A percentile compares a stretch with the other conserved stretches of the same genome.
These are phyloP conservation scores for Automeris io DNA, from an alignment of 2,888 invertebrate genomes.

Conservation along the genomic window DNA sequence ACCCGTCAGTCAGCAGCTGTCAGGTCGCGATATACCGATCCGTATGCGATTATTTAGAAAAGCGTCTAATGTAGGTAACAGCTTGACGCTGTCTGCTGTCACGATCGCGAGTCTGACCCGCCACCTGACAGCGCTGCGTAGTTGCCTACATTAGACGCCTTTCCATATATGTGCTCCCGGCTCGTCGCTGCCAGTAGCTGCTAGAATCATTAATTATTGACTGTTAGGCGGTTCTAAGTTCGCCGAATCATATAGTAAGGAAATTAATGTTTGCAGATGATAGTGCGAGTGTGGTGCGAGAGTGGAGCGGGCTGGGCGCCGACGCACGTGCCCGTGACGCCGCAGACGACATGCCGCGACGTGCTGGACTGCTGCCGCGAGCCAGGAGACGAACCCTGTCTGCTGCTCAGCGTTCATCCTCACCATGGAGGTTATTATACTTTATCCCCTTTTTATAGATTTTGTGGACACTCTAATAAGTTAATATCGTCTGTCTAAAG, in stretches of 20 bases:
- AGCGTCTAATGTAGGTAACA: too few species aligned
- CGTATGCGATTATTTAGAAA: too few species aligned
- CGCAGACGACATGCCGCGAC: conserved; percentile 79
- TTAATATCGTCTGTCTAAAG: neutral
- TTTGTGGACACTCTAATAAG: neutral
- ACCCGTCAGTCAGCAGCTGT: too few species aligned
- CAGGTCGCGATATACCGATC: too few species aligned
- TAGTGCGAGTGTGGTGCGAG: conserved; percentile 81
- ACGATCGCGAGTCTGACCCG: too few species aligned
- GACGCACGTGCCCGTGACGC: conserved; percentile 80
- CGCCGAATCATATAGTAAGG: neutral
- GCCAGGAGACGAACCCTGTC: conserved; percentile 80
- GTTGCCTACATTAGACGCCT: too few species aligned
- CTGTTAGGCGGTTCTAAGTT: too few species aligned
- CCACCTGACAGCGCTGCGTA: too few species aligned
- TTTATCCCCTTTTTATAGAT: neutral
- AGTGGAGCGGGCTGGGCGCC: conserved; percentile 70
- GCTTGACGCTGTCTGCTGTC: too few species aligned
- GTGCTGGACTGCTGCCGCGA: conserved; percentile 81
- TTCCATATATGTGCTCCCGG: too few species aligned
- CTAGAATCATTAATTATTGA: too few species aligned
- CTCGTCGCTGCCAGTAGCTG: too few species aligned
- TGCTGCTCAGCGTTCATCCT: conserved; percentile 77
- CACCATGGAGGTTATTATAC: conserved; percentile 66
- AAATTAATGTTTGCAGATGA: conserved; percentile 67